These are phyloP conservation scores for Tricholaema leucomelas DNA, from an alignment of 2,113 vertebrate species.

Conservation along the genomic window DNA sequence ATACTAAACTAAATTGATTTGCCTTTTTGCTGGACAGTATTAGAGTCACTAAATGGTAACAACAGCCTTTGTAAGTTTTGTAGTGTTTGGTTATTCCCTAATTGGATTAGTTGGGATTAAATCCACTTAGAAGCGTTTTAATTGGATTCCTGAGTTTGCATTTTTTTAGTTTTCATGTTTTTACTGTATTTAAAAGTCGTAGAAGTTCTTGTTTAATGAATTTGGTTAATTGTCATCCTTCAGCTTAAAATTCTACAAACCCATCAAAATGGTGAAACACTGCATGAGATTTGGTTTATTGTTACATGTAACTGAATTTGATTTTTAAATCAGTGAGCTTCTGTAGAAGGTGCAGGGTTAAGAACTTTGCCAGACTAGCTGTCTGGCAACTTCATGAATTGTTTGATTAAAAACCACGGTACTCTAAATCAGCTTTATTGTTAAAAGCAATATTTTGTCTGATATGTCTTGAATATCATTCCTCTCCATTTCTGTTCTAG, in stretches of 20 bases:
- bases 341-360: neutral
- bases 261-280: rapidly evolving
- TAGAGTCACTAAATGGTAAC: neutral
- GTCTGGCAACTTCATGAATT: neutral
- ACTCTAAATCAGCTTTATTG: neutral
- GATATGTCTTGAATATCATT: neutral
- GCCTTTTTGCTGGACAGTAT: neutral
- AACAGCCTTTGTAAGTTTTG: neutral
- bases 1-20: neutral
- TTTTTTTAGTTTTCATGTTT: neutral
- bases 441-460: neutral
- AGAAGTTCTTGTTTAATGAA: neutral
- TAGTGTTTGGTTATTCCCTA: neutral
- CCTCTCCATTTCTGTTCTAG: conserved; percentile 72
- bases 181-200: neutral
- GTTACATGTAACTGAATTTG: neutral
- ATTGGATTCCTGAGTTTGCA: neutral
- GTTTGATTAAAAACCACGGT: neutral
- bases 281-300: neutral
- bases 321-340: neutral
- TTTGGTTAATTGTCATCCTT: neutral
- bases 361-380: neutral
- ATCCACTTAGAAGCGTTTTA: neutral
- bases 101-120: neutral
- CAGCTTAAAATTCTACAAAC: neutral